Base-by-base conservation (phyloP, 2,113 vertebrate species). In the Rhabdomys dilectus region DNA sequence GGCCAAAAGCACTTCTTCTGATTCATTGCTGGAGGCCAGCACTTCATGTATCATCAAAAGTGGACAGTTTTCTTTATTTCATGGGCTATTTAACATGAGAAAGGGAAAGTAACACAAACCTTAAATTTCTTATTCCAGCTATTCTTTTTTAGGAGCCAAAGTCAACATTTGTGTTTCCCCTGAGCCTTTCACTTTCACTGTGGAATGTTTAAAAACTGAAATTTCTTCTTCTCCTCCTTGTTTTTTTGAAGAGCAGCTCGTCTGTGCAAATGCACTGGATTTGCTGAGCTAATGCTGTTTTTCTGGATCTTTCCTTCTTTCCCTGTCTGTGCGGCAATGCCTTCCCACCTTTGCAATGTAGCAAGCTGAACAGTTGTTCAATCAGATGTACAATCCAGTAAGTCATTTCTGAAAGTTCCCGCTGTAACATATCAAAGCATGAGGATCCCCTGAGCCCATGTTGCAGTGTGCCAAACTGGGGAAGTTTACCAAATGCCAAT, bases 331-430 rank as follows among this genome's bases (percentile, higher is more conserved):
- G 98, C 98, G 98, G 98, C 98, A 98, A 98, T 98, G 98, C 98
- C 96, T 98, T 97, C 98, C 98, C 98, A 98, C 98, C 98, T 99
- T 99, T 99, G 99, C 99, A 99, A 99, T 99, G 99, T 99, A 99
- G 99, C 99, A 99, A 99, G 99, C 99, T 99, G 99, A 99, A 98
- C 99, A 99, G 99, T 99, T 99, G 98, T 99, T 99, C 99, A 99
- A 99, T 99, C 99, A 99, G 99, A 99, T 99, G 99, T 99, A 99
- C 99, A 99, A 99, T 98, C 99, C 99, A 99, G 99, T 99, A 99
- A 99, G 99, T 99, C 98, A 94, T 96, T 98, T 98, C 98, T 97
- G 96, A 96, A 99, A 98, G 97, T 98, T 98, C 97, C 98, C 97
- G 98, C 98, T 98, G 99, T 99, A 99, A 99, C 99, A 99, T 99